These are phyloP conservation scores for Parnassius apollo DNA, from an alignment of 2,888 invertebrate species.

Conservation along the genomic window DNA sequence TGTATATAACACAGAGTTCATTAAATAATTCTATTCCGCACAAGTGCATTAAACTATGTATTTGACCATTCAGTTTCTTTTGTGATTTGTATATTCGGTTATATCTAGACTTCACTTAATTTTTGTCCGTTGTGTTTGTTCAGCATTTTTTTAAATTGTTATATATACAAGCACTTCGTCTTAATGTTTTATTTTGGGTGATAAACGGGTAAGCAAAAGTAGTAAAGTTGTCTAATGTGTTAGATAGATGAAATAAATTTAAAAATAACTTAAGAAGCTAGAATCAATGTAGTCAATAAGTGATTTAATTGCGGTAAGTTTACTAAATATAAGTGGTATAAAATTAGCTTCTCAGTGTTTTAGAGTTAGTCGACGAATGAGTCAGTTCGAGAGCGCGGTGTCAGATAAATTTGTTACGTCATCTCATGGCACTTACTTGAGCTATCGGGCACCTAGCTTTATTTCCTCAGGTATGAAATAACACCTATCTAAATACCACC, in stretches of 20 bases:
- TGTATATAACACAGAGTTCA: neutral
- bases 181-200: constrained; percentile 63
- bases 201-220: constrained; percentile 71
- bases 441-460: too few relatives aligned
- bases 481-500: too few relatives aligned
- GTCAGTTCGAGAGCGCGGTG: constrained; percentile 71
- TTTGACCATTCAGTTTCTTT: constrained; percentile 39
- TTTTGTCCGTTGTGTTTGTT: constrained; percentile 24
- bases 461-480: too few relatives aligned
- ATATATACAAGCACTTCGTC: constrained; percentile 29
- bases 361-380: constrained; percentile 81
- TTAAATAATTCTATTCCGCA: constrained; percentile 17
- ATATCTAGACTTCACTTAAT: constrained; percentile 31
- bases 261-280: constrained; percentile 70
- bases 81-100: constrained; percentile 54
- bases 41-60: constrained; percentile 17
- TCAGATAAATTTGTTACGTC: constrained; percentile 69
- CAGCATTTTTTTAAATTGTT: constrained; percentile 32
- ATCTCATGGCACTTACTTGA: constrained; percentile 10
- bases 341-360: constrained; percentile 80
- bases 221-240: constrained; percentile 56
- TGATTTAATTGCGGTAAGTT: constrained; percentile 53
- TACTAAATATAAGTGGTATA: constrained; percentile 55
- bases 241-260: constrained; percentile 75
- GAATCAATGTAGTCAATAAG: constrained; percentile 59